These are phyloP conservation scores for Apostichopus leukothele DNA, from an alignment of 53 echinoderm and acorn worm genomes.

Conservation along the genomic window DNA sequence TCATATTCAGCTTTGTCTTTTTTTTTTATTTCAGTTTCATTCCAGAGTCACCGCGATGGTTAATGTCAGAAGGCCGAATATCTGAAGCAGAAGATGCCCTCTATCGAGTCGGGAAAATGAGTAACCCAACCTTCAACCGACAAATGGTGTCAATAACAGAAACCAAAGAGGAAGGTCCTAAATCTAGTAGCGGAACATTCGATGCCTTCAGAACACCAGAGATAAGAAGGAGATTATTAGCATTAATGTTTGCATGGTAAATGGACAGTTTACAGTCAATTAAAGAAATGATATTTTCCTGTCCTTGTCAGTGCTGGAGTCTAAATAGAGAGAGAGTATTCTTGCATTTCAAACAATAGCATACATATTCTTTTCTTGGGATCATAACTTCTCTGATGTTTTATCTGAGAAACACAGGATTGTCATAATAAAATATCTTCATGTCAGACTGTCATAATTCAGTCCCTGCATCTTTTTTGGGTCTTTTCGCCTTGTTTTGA, in stretches of 20 bases:
- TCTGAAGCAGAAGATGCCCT: constrained; percentile 77
- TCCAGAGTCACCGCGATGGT: constrained; percentile 90
- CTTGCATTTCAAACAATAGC: too few species aligned
- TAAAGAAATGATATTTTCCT: constrained; percentile 47
- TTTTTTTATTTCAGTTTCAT: constrained; percentile 56
- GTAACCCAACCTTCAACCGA: constrained; percentile 36
- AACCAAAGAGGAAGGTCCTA: constrained; percentile 23
- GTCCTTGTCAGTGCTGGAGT: too few species aligned
- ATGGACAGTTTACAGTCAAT: neutral
- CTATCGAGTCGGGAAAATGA: constrained; percentile 48
- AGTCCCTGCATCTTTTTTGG: too few species aligned
- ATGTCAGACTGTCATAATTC: too few species aligned
- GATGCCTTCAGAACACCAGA: constrained; percentile 78
- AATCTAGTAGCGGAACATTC: constrained; percentile 44
- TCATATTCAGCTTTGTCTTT: neutral
- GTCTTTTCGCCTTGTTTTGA: too few species aligned
- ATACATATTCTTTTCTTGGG: constrained; percentile 40
- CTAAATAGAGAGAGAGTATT: neutral
- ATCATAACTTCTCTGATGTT: too few species aligned
- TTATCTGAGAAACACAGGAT: too few species aligned
- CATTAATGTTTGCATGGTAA: constrained; percentile 78
- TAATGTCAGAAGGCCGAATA: constrained; percentile 65
- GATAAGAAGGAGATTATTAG: constrained; percentile 65
- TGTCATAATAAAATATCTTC: too few species aligned
- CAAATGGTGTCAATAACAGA: constrained; percentile 57